Evolutionary conservation across 1,140 invertebrate species (phyloP).

Genomic region (Leptestheria dahalacensis): DNA sequence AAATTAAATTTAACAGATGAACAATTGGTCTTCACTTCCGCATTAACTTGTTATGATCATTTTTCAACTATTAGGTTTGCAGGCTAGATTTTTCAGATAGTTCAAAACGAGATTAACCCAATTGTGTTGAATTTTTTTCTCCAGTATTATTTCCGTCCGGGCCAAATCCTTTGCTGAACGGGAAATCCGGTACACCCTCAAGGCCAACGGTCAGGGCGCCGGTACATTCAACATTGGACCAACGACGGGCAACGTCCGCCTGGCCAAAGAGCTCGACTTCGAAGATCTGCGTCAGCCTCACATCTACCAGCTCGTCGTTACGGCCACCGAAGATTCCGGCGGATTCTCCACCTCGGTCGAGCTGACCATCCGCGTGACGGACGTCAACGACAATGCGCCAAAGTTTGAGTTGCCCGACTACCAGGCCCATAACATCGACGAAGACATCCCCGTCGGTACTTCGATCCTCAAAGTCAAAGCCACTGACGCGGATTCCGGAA

Average conservation of each 20-base stretch:
- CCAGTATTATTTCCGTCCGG: conserved; percentile 86
- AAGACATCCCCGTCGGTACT: conserved; percentile 78
- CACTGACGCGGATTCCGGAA: conserved; percentile 78
- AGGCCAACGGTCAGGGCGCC: conserved; percentile 82
- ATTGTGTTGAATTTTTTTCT: conserved; percentile 31
- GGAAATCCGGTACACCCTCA: conserved; percentile 82
- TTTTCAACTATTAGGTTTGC: no score
- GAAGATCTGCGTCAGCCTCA: conserved; percentile 84
- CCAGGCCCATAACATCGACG: conserved; percentile 85
- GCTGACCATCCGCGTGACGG: conserved; percentile 79
- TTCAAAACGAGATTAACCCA: neutral
- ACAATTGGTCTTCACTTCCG: neutral
- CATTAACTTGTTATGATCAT: no score
- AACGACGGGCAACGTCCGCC: conserved; percentile 79
- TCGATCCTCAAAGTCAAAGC: conserved; percentile 83
- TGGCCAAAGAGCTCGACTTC: conserved; percentile 88
- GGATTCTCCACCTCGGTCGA: conserved; percentile 89
- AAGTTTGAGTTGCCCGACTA: conserved; percentile 91
- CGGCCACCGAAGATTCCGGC: conserved; percentile 86
- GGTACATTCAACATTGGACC: conserved; percentile 90
- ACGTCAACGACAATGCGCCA: conserved; percentile 86
- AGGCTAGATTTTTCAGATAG: no score
- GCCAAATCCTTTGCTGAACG: conserved; percentile 90
- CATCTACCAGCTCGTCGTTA: conserved; percentile 78
- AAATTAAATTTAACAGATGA: conserved; percentile 4